Base-by-base conservation (phyloP, 1,140 invertebrate species). In the Branchinecta lindahli region DNA sequence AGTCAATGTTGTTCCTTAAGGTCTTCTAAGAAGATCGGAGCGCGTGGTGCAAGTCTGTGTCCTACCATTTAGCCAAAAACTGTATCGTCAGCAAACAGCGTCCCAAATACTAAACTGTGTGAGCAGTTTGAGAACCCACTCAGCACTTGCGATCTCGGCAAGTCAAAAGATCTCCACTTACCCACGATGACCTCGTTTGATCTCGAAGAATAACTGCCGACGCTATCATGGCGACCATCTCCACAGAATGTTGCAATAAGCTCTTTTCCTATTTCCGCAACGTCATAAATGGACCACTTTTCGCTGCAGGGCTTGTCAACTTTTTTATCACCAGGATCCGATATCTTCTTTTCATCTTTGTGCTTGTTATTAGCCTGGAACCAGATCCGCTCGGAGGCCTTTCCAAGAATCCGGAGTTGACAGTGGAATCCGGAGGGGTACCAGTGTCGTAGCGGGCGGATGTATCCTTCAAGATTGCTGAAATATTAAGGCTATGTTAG, bases 231-330 rank as follows among this genome's bases (percentile, higher is more conserved):
- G 4, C 52, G 12, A 6, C 18, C 18, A 6, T 61, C 52, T 12
- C 52, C 18, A 20, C 52, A 61, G 18, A 15, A 20, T 15, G 12
- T 61, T 15, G 12, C 52, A 61, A 61, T 61, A 61, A 61, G 52
- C 52, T 61, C 52, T 20, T 61, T 61, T 20, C 52, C 52, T 15
- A 61, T 61, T 20, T 61, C 52, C 12, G 52, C 52, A 6, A 20
- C 52, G 12, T 61, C 52, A 20, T 61, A 61, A 61, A 61, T 61
- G 18, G 52, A 61, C 52, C 52, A 61, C 18, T 61, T 61, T 20
- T 61, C 52, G 12, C 18, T 6, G 6, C 52, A 61, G 12, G 52
- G 12, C 52, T 61, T 20, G 12, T 61, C 52, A 33, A 33, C 33
- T 61, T 61, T 61, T 61, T 61, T 61, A 15, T 20, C 18, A 20